Base-by-base conservation (phyloP, 2,888 invertebrate genomes). In the Pristionchus exspectatus region DNA sequence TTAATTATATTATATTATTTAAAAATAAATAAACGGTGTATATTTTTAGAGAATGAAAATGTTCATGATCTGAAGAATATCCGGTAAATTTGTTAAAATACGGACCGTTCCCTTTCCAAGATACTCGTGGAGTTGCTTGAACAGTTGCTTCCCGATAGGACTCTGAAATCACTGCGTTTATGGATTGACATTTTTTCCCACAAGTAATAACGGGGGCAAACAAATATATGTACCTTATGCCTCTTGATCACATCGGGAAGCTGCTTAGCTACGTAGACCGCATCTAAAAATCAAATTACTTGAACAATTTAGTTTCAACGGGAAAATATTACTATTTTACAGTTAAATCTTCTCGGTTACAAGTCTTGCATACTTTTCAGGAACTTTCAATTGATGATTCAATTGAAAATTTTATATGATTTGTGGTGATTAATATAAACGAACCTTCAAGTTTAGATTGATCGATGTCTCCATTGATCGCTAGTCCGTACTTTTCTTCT, bases 61-160 rank as follows among this genome's bases (percentile, higher is more conserved):
- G n/a, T n/a, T n/a, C n/a, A n/a, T n/a, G n/a, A n/a, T n/a, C n/a
- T n/a, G n/a, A n/a, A n/a, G n/a, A n/a, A n/a, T n/a, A n/a, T n/a
- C n/a, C n/a, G n/a, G n/a, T n/a, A n/a, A n/a, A n/a, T n/a, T n/a
- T n/a, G n/a, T n/a, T n/a, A n/a, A 24, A 72, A 27, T 16, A 18
- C 30, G 33, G 1, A 72, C 72, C 33, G 27, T 72, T 30, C 72
- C 72, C 18, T 27, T 72, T 3, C 30, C 72, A 1, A 72, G 33
- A 30, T 72, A 72, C 72, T 72, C 72, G 33, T 30, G 30, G 2
- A 72, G 72, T 33, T 72, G 30, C 72, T 72, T 72, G 72, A 72
- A 72, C 30, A 72, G 18, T 30, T 72, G 12, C 33, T 72, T 72
- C 9, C 72, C 72, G 72, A 72, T 27, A 14, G 24, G 33, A 24